Base-by-base conservation (phyloP, 2,888 invertebrate genomes). In the Apodemia duryi region DNA sequence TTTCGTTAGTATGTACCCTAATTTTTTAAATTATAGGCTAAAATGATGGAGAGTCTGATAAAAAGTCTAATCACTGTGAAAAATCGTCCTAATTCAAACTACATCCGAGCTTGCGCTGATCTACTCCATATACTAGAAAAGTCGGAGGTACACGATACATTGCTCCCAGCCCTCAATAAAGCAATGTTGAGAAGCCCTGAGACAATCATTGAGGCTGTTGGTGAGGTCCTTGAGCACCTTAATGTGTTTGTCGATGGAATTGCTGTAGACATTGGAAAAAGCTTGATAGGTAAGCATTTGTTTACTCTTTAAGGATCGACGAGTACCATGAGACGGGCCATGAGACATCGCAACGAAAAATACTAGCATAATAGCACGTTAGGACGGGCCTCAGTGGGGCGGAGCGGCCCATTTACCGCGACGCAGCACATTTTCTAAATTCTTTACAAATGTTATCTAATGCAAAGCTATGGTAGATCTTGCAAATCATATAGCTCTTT, bases 131-230 rank as follows among this genome's bases (percentile, higher is more conserved):
- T 93, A 66, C 82, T 96, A 13, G 91, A 88, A 28, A 91, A 93
- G 68, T 92, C 93, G 0, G 96, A 96, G 64, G 97, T 98, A 74
- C 95, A 95, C 76, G 93, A 93, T 61, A 89, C 89, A 6, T 83
- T 99, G 60, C 88, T 98, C 68, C 98, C 98, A 0, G 95, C 97
- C 1, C 89, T 98, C 65, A 97, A 98, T 82, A 98, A 98, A 82
- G 95, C 97, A 29, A 96, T 99, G 95, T 91, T 99, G 41, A 92
- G 99, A 63, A 98, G 97, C 86, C 98, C 99, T 0, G 99, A 99
- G 92, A 95, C 97, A 64, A 96, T 97, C 69, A 93, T 98, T 29
- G 94, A 96, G 81, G 95, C 95, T 28, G 95, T 98, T 51, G 96
- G 96, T 0, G 92, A 95, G 62, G 94, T 98, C 68, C 85, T 98